Evolutionary conservation across 1,140 invertebrate species (phyloP).

Genomic region (Heterodera carotae): DNA sequence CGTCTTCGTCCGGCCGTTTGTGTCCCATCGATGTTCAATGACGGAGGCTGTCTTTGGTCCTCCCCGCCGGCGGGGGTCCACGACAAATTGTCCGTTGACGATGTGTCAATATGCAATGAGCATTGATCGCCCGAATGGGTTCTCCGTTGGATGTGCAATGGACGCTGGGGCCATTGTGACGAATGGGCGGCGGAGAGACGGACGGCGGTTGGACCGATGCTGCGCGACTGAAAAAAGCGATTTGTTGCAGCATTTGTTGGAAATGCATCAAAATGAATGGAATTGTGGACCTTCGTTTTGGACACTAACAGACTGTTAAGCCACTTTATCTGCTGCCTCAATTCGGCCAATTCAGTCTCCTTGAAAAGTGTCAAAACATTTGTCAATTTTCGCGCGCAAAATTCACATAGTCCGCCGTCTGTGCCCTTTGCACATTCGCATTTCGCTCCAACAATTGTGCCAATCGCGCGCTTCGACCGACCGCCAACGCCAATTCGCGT

Average conservation of each 20-base stretch:
- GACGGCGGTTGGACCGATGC: background rate
- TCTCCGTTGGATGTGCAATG: background rate
- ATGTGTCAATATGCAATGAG: background rate
- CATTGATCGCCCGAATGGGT: background rate
- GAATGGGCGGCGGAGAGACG: background rate
- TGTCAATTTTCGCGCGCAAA: conserved; percentile 2
- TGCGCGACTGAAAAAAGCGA: conserved; percentile 6
- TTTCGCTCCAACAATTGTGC: conserved; percentile 43
- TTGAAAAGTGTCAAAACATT: background rate
- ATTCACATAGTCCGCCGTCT: conserved; percentile 41
- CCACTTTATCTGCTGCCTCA: background rate
- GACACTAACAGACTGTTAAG: background rate
- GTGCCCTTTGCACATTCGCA: conserved; percentile 42
- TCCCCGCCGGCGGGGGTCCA: background rate
- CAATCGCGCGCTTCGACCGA: conserved; percentile 24
- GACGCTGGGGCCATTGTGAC: background rate
- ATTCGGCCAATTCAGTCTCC: conserved; percentile 18
- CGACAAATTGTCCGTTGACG: background rate
- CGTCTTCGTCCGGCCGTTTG: too few relatives aligned
- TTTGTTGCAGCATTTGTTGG: too few relatives aligned
- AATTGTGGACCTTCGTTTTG: conserved; percentile 13
- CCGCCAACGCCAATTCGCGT: conserved; percentile 35
- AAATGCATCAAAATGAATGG: too few relatives aligned
- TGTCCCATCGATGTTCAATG: background rate
- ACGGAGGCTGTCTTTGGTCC: background rate